Evolutionary conservation across 2,888 invertebrate species (phyloP).

Genomic region (Lochmaea crataegi): DNA sequence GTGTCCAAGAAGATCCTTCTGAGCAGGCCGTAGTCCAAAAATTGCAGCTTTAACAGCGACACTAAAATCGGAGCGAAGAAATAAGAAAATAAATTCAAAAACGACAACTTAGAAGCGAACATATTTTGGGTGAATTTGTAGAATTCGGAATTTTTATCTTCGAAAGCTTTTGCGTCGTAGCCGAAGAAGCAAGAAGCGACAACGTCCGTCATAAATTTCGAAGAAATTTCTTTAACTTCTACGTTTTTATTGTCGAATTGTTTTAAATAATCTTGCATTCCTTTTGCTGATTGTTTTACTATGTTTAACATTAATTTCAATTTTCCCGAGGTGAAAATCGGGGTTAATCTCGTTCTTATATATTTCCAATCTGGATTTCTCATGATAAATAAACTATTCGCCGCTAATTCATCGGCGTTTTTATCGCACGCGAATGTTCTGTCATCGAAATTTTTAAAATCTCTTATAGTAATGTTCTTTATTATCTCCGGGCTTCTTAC

Average conservation of each 20-base stretch:
- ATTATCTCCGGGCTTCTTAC: conserved; percentile 65
- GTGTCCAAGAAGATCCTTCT: conserved; percentile 58
- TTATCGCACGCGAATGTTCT: conserved; percentile 65
- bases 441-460: conserved; percentile 66
- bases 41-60: conserved; percentile 57
- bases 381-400: conserved; percentile 64
- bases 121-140: conserved; percentile 59
- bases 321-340: conserved; percentile 69
- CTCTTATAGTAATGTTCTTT: conserved; percentile 64
- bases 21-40: conserved; percentile 60
- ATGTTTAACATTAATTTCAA: conserved; percentile 67
- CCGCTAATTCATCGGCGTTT: conserved; percentile 63
- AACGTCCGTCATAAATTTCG: conserved; percentile 65
- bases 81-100: conserved; percentile 56
- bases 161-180: conserved; percentile 62
- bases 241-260: conserved; percentile 45
- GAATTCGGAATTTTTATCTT: conserved; percentile 60
- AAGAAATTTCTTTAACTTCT: conserved; percentile 58
- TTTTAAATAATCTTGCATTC: conserved; percentile 57
- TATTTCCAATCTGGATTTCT: conserved; percentile 68
- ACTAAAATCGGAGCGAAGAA: conserved; percentile 59
- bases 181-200: conserved; percentile 67
- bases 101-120: conserved; percentile 56
- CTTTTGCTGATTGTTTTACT: conserved; percentile 62
- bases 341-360: conserved; percentile 67